A percentile compares a stretch with the other conserved stretches of the same genome.
Conservation (phyloP, 2,888 invertebrate genomes). For the Plagodis dolabraria region DNA sequence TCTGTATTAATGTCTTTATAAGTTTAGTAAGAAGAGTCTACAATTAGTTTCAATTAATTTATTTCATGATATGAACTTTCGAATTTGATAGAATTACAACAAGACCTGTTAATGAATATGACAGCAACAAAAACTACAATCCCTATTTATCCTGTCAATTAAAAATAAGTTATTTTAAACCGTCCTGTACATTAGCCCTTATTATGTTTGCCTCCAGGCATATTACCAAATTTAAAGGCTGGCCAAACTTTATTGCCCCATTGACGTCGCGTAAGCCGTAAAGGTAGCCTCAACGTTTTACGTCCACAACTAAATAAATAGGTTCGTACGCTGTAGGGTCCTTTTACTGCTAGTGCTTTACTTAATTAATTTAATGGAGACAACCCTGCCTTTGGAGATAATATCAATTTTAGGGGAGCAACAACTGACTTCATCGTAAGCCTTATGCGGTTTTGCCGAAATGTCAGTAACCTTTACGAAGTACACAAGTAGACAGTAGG, state of each 20-base stretch:
- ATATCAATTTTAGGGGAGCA: constrained; percentile 45
- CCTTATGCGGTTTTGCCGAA: constrained; percentile 31
- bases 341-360: constrained; percentile 35
- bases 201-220: constrained; percentile 13
- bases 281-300: constrained; percentile 35
- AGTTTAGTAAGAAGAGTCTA: too few relatives aligned
- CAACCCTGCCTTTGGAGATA: constrained; percentile 44
- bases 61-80: too few relatives aligned
- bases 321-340: constrained; percentile 22
- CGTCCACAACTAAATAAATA: constrained; percentile 35
- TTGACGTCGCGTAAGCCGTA: constrained; percentile 30
- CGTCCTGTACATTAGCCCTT: neutral
- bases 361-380: constrained; percentile 57
- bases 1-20: too few relatives aligned
- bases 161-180: neutral
- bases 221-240: constrained; percentile 14
- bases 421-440: constrained; percentile 23
- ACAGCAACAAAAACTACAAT: too few relatives aligned
- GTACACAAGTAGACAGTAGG: constrained; percentile 3
- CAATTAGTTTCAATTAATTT: too few relatives aligned
- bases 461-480: constrained; percentile 24
- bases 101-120: too few relatives aligned
- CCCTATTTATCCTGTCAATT: too few relatives aligned
- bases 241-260: constrained; percentile 21
- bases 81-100: too few relatives aligned